Evolutionary conservation across 2,888 invertebrate species (phyloP), one percentile per base, ranked within the genome.

Genomic region (Odontocerum albicorne): DNA sequence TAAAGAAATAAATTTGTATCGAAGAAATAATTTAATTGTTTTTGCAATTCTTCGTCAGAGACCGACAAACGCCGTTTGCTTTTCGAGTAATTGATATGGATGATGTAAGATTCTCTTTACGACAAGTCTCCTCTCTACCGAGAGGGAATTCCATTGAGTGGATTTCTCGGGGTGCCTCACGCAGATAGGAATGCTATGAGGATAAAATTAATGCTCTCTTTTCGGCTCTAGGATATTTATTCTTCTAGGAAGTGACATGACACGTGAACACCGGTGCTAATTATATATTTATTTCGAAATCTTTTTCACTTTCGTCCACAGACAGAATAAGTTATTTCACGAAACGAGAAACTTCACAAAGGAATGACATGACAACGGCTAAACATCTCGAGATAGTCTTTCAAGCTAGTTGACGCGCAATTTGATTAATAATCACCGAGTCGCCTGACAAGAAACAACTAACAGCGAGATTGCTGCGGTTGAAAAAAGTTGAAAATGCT

Each of bases 211-310:
- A 36, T 39, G 49, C 17, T 38, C 12, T 32, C 36, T 49, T 49
- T 49, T 55, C 55, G 45, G 38, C 46, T 38, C 17, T 27, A 49
- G 52, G 44, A 57, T 44, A 53, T n/a, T n/a, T n/a, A n/a, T 53
- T 53, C 55, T 52, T 59, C 59, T 56, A 49, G 55, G 55, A 59
- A 59, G 55, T 56, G 59, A 55, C 20, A 6, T 19, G 51, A 35
- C 49, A 47, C 33, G 19, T 33, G 32, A 22, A 43, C 49, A 36
- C 44, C 38, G 38, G 52, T 19, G 59, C 47, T 58, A 58, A 58
- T 58, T 58, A 50, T 50, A 42, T 57, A 57, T n/a, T n/a, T n/a
- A n/a, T 57, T 52, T 49, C 38, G 35, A 4, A 45, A 51, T 33
- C 47, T 27, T 51, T 32, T 36, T 20, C 51, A 38, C 46, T 31